phyloP scores from a whole-genome alignment of 1,140 invertebrate species.

The Neodiprion lecontei region DNA sequence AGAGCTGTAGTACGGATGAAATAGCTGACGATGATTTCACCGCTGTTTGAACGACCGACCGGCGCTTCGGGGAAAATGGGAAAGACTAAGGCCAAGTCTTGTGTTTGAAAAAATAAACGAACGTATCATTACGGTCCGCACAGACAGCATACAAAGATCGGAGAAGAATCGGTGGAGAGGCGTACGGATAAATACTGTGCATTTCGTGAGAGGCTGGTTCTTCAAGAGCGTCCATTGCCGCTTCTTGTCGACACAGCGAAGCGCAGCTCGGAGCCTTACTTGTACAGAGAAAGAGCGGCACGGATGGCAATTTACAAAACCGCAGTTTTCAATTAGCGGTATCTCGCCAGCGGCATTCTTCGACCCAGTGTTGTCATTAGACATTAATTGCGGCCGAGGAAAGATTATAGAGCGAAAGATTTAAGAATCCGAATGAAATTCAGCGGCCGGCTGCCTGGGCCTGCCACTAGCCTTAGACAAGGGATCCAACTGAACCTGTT shows the following conservation, averaged over 20 bases:
- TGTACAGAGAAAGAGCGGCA: constrained; percentile 9
- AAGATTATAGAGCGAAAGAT: constrained; percentile 4
- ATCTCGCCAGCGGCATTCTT: constrained; percentile 27
- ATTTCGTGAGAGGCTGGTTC: no score
- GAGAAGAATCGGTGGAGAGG: no score
- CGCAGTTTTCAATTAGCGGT: constrained; percentile 42
- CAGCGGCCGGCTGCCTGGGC: constrained; percentile 7
- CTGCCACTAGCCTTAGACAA: not conserved
- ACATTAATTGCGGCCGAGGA: constrained; percentile 34
- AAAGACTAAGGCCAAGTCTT: not conserved
- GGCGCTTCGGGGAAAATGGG: not conserved
- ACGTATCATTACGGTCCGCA: not conserved
- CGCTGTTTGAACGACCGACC: not conserved
- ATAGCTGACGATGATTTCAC: constrained; percentile 5
- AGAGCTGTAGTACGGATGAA: not conserved
- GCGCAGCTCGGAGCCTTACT: constrained; percentile 11
- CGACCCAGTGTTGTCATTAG: constrained; percentile 39
- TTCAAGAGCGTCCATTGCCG: constrained; percentile 3
- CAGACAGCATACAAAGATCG: no score
- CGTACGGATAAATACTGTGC: no score
- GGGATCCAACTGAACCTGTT: constrained; percentile 37
- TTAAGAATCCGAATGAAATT: constrained; percentile 43
- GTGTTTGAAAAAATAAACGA: not conserved
- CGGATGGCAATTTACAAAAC: constrained; percentile 35
- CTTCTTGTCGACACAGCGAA: constrained; percentile 13